Evolutionary conservation across 2,797 vertebrate species (phyloP).

Genomic region (Chromis chromis): DNA sequence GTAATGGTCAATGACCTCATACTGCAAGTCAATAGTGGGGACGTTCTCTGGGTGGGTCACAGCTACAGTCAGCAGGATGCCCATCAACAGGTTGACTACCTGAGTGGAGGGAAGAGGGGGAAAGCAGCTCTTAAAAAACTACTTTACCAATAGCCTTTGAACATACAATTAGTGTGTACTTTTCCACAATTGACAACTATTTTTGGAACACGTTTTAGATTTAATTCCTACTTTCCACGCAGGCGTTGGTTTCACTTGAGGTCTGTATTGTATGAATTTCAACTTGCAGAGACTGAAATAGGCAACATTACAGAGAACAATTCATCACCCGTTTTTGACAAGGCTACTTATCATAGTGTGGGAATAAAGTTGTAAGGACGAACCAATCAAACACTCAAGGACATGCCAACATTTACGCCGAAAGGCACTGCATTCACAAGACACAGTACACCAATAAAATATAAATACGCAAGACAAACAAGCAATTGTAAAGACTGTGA

Average conservation of each 20-base stretch:
- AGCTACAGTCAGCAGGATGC: slow-evolving; percentile 95
- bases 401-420: background rate
- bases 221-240: background rate
- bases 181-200: background rate
- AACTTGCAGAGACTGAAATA: background rate
- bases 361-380: background rate
- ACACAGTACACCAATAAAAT: background rate
- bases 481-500: background rate
- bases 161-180: background rate
- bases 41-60: slow-evolving; percentile 97
- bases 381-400: slow-evolving; percentile 1
- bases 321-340: background rate
- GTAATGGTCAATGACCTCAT: slow-evolving; percentile 98
- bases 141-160: too few species aligned
- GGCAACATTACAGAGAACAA: background rate
- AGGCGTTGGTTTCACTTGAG: background rate
- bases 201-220: background rate
- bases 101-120: slow-evolving; percentile 63
- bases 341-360: background rate
- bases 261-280: background rate
- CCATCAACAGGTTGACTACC: slow-evolving; percentile 98
- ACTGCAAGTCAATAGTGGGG: slow-evolving; percentile 93
- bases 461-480: background rate
- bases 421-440: background rate
- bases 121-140: background rate